Base-by-base conservation (phyloP, 2,113 vertebrate genomes). In the Tapirus terrestris region DNA sequence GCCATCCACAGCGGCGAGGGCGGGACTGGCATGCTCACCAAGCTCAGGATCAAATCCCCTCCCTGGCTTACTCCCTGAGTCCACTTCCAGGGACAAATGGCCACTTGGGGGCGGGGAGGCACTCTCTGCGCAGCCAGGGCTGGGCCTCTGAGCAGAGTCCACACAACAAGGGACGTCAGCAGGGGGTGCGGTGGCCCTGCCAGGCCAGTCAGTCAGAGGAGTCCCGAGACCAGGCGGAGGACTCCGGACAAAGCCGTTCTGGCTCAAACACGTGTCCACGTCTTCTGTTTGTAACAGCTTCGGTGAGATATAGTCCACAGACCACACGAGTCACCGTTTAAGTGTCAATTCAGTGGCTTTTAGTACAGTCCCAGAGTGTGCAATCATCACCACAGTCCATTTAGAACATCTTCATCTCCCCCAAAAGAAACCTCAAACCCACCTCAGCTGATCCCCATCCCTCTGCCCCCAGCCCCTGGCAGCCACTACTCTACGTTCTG, bases 1-100 rank as follows among this genome's bases (percentile, higher is more conserved):
- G 7, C 20, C 9, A 0, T 27, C n/a, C 1, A 1, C 9, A 4
- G 36, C 6, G 6, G 29, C 0, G 14, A 39, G 36, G 9, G 18
- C 2, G 2, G 56, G 56, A 20, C 58, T 5, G 0, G 0, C 0
- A 1, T 23, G 45, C 23, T 72, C 43, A 6, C 36, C 45, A 9
- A 72, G 72, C 31, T 29, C 48, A 4, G 3, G 7, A 8, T 39
- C 45, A 23, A 39, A 6, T 36, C 33, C 43, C 18, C 8, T 31
- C 72, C 56, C 45, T 0, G 1, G 9, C 1, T 31, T 11, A 13
- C 0, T 3, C 11, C 23, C 70, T 6, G 6, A 1, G 18, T 27
- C 56, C 17, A 1, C 70, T 43, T 23, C 18, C 7, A 20, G 53
- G 14, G 27, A 27, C 33, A 0, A 25, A 53, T 0, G 0, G 53